Percentiles rank a stretch among this genome's conserved stretches.
Evolutionary conservation across 1,140 invertebrate species (phyloP).

Genomic region (Temnothorax longispinosus): DNA sequence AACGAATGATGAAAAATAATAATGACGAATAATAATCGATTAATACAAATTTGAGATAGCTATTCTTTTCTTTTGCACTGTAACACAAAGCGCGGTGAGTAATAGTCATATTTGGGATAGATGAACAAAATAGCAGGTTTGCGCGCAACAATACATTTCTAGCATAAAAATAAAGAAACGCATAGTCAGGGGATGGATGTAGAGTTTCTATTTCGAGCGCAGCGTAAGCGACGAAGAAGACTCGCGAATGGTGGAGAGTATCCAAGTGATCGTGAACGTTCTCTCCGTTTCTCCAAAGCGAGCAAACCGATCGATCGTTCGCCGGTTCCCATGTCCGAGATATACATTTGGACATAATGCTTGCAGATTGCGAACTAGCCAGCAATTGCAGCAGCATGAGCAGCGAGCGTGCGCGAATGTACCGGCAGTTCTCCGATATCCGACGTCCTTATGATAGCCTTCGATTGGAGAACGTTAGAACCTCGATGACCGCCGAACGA

Average conservation of each 20-base stretch:
- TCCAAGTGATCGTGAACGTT: slow-evolving; percentile 38
- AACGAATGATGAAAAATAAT: background rate
- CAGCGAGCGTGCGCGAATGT: slow-evolving; percentile 38
- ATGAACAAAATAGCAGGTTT: background rate
- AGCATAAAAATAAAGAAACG: slow-evolving; percentile 22
- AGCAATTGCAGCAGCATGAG: slow-evolving; percentile 74
- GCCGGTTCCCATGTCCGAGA: slow-evolving; percentile 62
- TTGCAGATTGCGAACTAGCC: slow-evolving; percentile 79
- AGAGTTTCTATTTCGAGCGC: slow-evolving; percentile 37
- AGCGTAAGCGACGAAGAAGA: slow-evolving; percentile 53
- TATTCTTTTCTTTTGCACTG: background rate
- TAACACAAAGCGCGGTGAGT: background rate
- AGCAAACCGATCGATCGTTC: slow-evolving; percentile 22
- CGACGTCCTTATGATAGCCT: slow-evolving; percentile 44
- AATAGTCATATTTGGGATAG: background rate
- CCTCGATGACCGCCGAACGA: slow-evolving; percentile 69
- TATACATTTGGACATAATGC: slow-evolving; percentile 75
- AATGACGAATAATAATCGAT: background rate
- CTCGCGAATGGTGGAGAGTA: slow-evolving; percentile 13
- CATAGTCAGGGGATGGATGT: background rate
- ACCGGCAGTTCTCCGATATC: slow-evolving; percentile 36
- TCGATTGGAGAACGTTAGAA: slow-evolving; percentile 74
- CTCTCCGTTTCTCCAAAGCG: slow-evolving; percentile 45
- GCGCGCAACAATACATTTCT: background rate
- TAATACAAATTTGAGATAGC: background rate